Percentiles rank a stretch among this genome's conserved stretches.
Evolutionary conservation across 2,888 invertebrate genomes (phyloP).

Genomic region (Liopterus haemorrhoidalis): DNA sequence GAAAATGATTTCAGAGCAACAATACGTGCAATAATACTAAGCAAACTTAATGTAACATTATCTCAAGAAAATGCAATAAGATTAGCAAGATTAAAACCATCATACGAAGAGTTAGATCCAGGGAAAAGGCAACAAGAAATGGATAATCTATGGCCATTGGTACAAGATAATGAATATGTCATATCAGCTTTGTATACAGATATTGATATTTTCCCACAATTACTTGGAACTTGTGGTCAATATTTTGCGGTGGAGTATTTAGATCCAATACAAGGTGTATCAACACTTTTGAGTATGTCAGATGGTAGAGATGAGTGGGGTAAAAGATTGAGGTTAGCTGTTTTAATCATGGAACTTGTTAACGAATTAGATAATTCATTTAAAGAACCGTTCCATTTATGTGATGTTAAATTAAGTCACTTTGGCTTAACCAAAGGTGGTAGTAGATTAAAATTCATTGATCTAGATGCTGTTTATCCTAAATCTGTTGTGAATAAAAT

Average conservation of each 20-base stretch:
- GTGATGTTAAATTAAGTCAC: conserved; percentile 62
- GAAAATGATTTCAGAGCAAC: conserved; percentile 51
- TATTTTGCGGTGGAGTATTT: conserved; percentile 62
- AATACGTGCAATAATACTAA: conserved; percentile 49
- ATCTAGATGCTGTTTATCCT: conserved; percentile 59
- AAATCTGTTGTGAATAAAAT: conserved; percentile 49
- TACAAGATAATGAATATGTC: conserved; percentile 63
- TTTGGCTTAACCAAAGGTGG: conserved; percentile 54
- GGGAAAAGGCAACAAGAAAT: conserved; percentile 49
- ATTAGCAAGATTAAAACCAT: conserved; percentile 48
- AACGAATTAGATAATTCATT: conserved; percentile 54
- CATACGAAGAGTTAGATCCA: conserved; percentile 44
- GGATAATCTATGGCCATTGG: conserved; percentile 57
- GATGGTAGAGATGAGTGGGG: conserved; percentile 55
- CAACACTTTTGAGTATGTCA: conserved; percentile 49
- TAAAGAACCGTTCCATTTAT: conserved; percentile 58
- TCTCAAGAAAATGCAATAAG: conserved; percentile 48
- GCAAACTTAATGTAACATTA: conserved; percentile 52
- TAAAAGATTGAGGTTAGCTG: conserved; percentile 50
- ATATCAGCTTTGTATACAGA: conserved; percentile 54
- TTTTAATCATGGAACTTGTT: conserved; percentile 57
- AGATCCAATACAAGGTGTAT: conserved; percentile 50
- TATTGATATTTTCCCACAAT: conserved; percentile 57
- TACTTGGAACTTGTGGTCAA: conserved; percentile 61
- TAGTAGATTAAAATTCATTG: conserved; percentile 55